These are phyloP conservation scores for Luffia ferchaultella DNA, from an alignment of 2,888 invertebrate genomes.

Conservation along the genomic window DNA sequence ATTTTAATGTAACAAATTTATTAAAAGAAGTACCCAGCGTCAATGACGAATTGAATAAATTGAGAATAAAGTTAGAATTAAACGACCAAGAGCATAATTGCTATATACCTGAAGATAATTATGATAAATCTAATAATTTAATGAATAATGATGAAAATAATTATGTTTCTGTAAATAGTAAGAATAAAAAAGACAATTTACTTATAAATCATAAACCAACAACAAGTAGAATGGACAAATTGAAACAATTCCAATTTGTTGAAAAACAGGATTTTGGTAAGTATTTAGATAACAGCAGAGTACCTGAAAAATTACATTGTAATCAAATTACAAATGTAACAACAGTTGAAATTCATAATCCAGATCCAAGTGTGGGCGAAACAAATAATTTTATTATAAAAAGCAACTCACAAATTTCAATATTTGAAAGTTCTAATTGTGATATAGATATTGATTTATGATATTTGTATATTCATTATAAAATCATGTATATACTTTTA, in stretches of 20 bases:
- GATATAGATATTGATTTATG: constrained; percentile 58
- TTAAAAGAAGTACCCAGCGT: constrained; percentile 54
- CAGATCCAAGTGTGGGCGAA: constrained; percentile 15
- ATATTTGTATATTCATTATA: constrained; percentile 5
- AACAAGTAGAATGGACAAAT: constrained; percentile 24
- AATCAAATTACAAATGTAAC: neutral
- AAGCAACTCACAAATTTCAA: constrained; percentile 45
- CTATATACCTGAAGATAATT: constrained; percentile 16
- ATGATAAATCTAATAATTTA: constrained; percentile 9
- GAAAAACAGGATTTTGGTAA: constrained; percentile 36
- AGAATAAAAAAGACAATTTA: constrained; percentile 15
- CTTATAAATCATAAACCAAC: constrained; percentile 12
- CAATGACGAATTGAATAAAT: constrained; percentile 43
- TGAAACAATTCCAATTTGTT: constrained; percentile 42
- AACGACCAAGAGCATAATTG: constrained; percentile 8
- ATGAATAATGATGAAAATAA: constrained; percentile 2
- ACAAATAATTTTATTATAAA: neutral
- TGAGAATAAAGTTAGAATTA: constrained; percentile 44
- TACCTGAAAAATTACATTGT: neutral
- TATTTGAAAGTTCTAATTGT: constrained; percentile 59
- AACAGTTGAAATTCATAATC: constrained; percentile 7
- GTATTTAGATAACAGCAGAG: constrained; percentile 26
- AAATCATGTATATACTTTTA: neutral
- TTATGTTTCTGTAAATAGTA: constrained; percentile 15
- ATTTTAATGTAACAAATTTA: constrained; percentile 18